These are phyloP conservation scores for Pithys albifrons DNA, from an alignment of 2,113 vertebrate genomes.

Conservation along the genomic window DNA sequence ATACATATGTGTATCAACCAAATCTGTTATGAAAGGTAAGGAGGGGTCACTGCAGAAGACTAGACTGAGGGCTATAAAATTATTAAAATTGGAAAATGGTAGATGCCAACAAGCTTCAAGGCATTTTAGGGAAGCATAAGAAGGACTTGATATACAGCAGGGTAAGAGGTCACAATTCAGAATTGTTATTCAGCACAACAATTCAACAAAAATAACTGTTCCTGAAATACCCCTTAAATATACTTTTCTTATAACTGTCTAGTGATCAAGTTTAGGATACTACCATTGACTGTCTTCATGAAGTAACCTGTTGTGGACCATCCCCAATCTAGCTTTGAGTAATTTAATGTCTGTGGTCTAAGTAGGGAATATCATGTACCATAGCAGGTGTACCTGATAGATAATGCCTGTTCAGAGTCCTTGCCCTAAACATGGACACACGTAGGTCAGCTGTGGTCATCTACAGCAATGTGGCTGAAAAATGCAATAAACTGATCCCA, in stretches of 20 bases:
- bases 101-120: neutral
- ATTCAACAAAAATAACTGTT: neutral
- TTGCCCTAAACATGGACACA: neutral
- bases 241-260: neutral
- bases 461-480: neutral
- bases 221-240: neutral
- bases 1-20: neutral
- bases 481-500: neutral
- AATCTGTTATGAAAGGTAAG: neutral
- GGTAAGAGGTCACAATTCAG: neutral
- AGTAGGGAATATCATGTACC: neutral
- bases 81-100: neutral
- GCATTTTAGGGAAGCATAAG: neutral
- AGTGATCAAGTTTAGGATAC: neutral
- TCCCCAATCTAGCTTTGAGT: neutral
- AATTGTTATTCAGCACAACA: neutral
- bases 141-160: neutral
- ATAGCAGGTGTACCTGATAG: neutral
- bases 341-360: conserved; percentile 8
- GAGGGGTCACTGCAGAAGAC: neutral
- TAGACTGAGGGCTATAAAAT: neutral
- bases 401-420: neutral
- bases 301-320: neutral
- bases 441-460: neutral
- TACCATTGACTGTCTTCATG: neutral